Evolutionary conservation across 2,113 vertebrate species (phyloP).

Genomic region (Azemiops feae): DNA sequence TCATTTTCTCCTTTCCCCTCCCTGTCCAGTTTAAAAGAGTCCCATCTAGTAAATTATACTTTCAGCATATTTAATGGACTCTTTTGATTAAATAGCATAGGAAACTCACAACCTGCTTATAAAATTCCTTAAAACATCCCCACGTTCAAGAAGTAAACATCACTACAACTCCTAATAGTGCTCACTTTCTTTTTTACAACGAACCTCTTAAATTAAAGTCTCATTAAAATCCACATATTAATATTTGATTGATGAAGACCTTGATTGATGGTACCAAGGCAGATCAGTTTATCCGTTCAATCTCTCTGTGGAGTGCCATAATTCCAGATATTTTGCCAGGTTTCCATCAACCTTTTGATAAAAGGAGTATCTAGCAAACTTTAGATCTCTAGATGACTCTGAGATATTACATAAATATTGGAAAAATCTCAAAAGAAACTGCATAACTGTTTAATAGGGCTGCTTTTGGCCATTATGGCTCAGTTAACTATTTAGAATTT

Average conservation of each 20-base stretch:
- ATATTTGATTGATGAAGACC: constrained; percentile 20
- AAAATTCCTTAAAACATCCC: constrained; percentile 1
- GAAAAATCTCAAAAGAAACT: neutral
- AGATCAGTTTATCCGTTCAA: neutral
- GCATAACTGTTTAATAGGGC: neutral
- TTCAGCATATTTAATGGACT: constrained; percentile 4
- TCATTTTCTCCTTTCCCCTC: neutral
- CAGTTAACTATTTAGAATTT: neutral
- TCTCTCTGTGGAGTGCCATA: neutral
- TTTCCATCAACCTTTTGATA: neutral
- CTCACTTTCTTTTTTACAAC: constrained; percentile 13
- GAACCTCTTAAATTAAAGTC: constrained; percentile 9
- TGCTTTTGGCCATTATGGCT: neutral
- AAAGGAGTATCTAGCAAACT: neutral
- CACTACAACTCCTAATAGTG: neutral
- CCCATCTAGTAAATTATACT: neutral
- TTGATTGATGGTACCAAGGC: neutral
- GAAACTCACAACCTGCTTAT: neutral
- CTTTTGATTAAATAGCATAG: constrained; percentile 1
- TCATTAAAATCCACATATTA: constrained; percentile 12
- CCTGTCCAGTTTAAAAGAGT: neutral
- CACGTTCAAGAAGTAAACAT: constrained; percentile 1
- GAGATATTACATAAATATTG: neutral
- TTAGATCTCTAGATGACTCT: neutral
- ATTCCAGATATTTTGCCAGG: neutral